Conservation (phyloP, 2,113 vertebrate genomes). For the Gavialis gangeticus region DNA sequence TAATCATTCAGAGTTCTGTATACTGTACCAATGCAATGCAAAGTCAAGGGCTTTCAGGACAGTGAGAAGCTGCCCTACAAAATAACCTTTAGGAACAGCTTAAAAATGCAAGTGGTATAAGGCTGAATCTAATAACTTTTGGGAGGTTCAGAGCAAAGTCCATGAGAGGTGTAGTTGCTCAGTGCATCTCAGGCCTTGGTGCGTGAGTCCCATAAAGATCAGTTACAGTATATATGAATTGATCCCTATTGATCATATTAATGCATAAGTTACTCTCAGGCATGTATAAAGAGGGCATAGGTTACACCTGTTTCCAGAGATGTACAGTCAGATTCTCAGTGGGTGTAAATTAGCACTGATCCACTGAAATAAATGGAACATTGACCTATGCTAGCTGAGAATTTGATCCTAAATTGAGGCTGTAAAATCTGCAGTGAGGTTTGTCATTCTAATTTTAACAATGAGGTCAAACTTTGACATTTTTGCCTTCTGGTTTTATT, state of each 20-base stretch:
- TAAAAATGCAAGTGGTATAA: not conserved
- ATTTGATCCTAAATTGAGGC: not conserved
- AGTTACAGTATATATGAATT: not conserved
- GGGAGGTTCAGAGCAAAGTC: not conserved
- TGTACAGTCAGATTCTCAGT: not conserved
- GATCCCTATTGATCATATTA: rapidly evolving
- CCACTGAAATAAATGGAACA: not conserved
- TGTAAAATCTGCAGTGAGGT: not conserved
- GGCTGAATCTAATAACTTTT: not conserved
- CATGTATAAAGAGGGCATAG: not conserved
- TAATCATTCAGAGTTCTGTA: not conserved
- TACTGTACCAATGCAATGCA: not conserved
- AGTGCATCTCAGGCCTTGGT: not conserved
- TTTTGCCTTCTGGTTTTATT: not conserved
- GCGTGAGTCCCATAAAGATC: not conserved
- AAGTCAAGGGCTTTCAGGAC: not conserved
- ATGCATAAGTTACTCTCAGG: not conserved
- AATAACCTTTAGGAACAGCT: not conserved
- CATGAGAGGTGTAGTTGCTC: not conserved
- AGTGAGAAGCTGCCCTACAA: not conserved
- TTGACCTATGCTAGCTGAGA: not conserved
- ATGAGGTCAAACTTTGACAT: not conserved
- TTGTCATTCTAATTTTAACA: not conserved
- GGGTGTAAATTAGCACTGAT: not conserved
- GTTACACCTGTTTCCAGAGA: not conserved